A percentile compares a stretch with the other conserved stretches of the same genome.
Evolutionary conservation across 2,113 vertebrate genomes (phyloP).

Genomic region (Tenebrosternarchus preto): DNA sequence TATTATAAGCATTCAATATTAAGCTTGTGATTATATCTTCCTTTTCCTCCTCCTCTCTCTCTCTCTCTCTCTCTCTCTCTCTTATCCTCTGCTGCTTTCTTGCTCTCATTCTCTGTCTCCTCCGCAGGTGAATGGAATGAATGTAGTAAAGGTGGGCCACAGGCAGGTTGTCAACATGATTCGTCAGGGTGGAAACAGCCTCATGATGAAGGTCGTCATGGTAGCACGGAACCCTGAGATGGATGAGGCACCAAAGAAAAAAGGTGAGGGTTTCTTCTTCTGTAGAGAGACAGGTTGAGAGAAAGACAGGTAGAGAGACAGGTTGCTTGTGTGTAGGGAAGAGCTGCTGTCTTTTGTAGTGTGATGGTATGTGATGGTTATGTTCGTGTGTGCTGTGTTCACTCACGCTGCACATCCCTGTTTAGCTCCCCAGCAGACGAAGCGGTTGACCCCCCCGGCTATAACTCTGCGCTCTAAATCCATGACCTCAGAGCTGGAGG

Average conservation of each 20-base stretch:
- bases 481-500: conserved; percentile 93
- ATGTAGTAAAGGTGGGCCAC: conserved; percentile 92
- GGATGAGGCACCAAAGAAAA: conserved; percentile 85
- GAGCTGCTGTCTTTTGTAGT: too few species aligned
- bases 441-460: conserved; percentile 86
- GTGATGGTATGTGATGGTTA: too few species aligned
- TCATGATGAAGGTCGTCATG: conserved; percentile 95
- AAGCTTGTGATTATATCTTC: too few species aligned
- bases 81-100: background rate
- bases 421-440: conserved; percentile 85
- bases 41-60: too few species aligned
- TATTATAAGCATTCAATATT: too few species aligned
- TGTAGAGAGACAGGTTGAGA: too few species aligned
- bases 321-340: background rate
- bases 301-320: too few species aligned
- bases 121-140: conserved; percentile 85
- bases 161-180: conserved; percentile 95
- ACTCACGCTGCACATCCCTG: conserved; percentile 44
- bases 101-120: conserved; percentile 2
- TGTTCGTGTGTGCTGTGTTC: conserved; percentile 54
- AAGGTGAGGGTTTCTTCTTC: too few species aligned
- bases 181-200: conserved; percentile 88
- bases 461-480: conserved; percentile 92
- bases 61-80: too few species aligned
- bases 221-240: conserved; percentile 89